Conservation (phyloP, 2,888 invertebrate species). For the Scaptomyza tumidula region DNA sequence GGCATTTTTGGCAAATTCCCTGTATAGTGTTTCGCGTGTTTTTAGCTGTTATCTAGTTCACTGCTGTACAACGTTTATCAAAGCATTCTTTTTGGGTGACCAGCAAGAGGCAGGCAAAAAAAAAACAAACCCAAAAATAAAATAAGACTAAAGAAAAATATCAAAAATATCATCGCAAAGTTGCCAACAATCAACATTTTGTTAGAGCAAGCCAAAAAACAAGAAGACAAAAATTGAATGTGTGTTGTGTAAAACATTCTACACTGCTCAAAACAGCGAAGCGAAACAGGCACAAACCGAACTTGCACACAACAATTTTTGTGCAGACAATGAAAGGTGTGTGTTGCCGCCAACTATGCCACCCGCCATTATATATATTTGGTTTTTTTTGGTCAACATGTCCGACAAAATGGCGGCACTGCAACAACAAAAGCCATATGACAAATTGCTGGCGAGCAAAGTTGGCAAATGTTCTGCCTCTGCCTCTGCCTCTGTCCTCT, state of each 20-base stretch:
- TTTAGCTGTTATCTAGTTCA: conserved; percentile 42
- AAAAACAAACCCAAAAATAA: background rate
- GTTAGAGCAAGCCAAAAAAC: conserved; percentile 31
- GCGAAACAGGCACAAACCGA: conserved; percentile 9
- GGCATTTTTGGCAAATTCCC: conserved; percentile 46
- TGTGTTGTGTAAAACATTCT: conserved; percentile 26
- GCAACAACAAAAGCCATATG: conserved; percentile 15
- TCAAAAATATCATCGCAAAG: conserved; percentile 54
- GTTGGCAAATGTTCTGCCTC: conserved; percentile 6
- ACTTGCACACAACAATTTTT: conserved; percentile 37
- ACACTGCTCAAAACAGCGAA: conserved; percentile 12
- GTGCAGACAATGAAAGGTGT: conserved; percentile 32
- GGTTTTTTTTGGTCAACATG: conserved; percentile 16
- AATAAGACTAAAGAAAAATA: conserved; percentile 25
- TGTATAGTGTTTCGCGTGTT: conserved; percentile 8
- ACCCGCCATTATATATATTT: background rate
- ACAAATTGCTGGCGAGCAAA: conserved; percentile 39
- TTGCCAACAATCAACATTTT: conserved; percentile 65
- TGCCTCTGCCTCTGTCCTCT: background rate
- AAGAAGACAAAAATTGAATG: conserved; percentile 10
- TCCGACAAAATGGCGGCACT: conserved; percentile 31
- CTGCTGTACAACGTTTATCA: conserved; percentile 47
- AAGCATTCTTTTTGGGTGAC: conserved; percentile 47
- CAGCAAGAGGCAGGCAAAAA: conserved; percentile 10
- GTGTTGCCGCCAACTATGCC: conserved; percentile 15